Evolutionary conservation across 2,888 invertebrate genomes (phyloP).

Genomic region (Glaucopsyche alexis): DNA sequence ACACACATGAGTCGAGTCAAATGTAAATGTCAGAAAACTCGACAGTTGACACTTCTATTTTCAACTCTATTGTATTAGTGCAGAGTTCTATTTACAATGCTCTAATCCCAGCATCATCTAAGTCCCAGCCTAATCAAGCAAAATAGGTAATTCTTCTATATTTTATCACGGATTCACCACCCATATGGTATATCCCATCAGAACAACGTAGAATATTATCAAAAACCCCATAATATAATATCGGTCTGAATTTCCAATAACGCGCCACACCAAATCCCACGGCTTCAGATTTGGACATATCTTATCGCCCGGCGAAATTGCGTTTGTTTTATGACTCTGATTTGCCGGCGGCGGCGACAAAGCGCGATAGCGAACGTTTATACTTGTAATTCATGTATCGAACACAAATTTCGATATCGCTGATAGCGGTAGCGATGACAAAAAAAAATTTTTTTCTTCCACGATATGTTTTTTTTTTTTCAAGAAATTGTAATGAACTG

Average conservation of each 20-base stretch:
- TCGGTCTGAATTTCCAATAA: conserved; percentile 60
- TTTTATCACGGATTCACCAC: too few species aligned
- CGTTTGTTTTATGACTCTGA: conserved; percentile 78
- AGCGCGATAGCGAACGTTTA: conserved; percentile 67
- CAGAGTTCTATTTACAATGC: too few species aligned
- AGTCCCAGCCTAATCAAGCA: background rate
- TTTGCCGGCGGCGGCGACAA: conserved; percentile 73
- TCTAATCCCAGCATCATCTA: too few species aligned
- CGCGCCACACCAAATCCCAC: conserved; percentile 64
- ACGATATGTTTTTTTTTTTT: too few species aligned
- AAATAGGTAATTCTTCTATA: background rate
- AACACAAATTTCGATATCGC: conserved; percentile 70
- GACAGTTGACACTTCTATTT: too few species aligned
- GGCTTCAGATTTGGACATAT: conserved; percentile 76
- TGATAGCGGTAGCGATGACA: conserved; percentile 63
- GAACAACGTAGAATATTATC: background rate
- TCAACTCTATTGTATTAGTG: too few species aligned
- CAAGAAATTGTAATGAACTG: too few species aligned
- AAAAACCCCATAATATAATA: conserved; percentile 10
- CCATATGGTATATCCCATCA: background rate
- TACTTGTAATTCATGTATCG: conserved; percentile 78
- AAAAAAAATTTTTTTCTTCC: conserved; percentile 30
- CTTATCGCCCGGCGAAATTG: conserved; percentile 73
- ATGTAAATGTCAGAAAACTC: too few species aligned
- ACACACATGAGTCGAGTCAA: too few species aligned